These are phyloP conservation scores for Ochropacha duplaris DNA, from an alignment of 2,888 invertebrate species.

Conservation along the genomic window DNA sequence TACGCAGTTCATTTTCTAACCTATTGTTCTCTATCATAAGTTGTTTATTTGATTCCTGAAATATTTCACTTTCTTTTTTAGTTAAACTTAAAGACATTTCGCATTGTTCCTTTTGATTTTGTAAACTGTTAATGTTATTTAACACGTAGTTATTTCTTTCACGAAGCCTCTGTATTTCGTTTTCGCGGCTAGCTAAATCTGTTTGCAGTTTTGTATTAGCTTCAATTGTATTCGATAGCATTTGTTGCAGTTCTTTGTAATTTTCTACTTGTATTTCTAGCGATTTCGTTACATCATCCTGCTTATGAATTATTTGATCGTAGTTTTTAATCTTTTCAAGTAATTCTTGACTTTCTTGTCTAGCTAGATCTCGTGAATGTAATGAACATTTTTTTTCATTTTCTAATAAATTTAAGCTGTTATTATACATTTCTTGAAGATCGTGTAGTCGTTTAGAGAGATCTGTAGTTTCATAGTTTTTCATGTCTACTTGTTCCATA, in stretches of 20 bases:
- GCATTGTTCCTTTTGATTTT: conserved; percentile 48
- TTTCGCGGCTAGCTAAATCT: conserved; percentile 32
- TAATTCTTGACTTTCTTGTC: conserved; percentile 60
- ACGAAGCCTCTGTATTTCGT: conserved; percentile 53
- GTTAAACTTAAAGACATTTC: conserved; percentile 45
- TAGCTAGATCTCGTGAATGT: conserved; percentile 48
- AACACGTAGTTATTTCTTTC: conserved; percentile 40
- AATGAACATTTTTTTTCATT: conserved; percentile 51
- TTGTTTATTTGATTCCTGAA: conserved; percentile 43
- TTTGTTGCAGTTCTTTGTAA: conserved; percentile 35
- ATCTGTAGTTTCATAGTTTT: conserved; percentile 43
- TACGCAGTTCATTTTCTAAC: conserved; percentile 45
- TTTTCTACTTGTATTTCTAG: conserved; percentile 34
- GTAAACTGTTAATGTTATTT: conserved; percentile 42
- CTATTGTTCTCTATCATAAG: conserved; percentile 41
- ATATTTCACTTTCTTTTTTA: conserved; percentile 48
- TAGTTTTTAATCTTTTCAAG: conserved; percentile 52
- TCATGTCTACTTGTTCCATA: conserved; percentile 46
- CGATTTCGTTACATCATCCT: conserved; percentile 34
- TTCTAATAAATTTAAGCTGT: conserved; percentile 41
- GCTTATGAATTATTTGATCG: conserved; percentile 35
- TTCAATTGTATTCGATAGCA: conserved; percentile 31
- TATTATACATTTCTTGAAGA: conserved; percentile 41
- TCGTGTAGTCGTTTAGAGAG: conserved; percentile 44
- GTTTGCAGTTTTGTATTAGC: conserved; percentile 40